Conservation (phyloP, 2,888 invertebrate genomes). For the Stramonita haemastoma region DNA sequence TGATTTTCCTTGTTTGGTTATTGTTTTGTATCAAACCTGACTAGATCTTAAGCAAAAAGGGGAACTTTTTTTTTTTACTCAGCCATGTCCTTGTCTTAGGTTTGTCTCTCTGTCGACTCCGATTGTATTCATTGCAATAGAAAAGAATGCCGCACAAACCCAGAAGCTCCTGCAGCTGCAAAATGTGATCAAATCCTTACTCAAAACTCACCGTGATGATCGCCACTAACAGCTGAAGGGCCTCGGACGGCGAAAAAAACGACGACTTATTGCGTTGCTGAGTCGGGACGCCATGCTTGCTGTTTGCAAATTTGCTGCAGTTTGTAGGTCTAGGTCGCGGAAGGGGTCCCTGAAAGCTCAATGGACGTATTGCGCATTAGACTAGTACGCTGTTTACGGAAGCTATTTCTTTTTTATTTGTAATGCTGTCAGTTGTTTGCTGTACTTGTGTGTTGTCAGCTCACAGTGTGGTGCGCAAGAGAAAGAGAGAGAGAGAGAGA, state of each 20-base stretch:
- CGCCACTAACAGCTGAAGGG: slow-evolving; percentile 49
- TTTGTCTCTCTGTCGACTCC: too few relatives aligned
- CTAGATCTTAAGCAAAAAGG: not conserved
- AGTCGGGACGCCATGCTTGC: slow-evolving; percentile 49
- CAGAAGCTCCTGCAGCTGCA: not conserved
- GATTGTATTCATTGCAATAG: not conserved
- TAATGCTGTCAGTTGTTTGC: too few relatives aligned
- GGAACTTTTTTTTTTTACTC: not conserved
- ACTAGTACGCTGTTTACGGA: too few relatives aligned
- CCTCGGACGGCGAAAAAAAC: slow-evolving; percentile 45
- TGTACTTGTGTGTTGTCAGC: too few relatives aligned
- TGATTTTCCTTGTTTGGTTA: not conserved
- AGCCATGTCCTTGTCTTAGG: not conserved
- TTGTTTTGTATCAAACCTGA: not conserved
- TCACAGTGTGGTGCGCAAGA: too few relatives aligned
- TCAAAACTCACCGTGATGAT: slow-evolving; percentile 30
- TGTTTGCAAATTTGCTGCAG: not conserved
- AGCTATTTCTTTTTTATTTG: too few relatives aligned
- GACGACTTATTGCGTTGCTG: slow-evolving; percentile 82
- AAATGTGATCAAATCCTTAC: not conserved
- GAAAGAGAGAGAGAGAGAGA: too few relatives aligned
- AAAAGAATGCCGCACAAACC: not conserved
- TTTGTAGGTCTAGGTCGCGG: not conserved
- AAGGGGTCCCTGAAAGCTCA: too few relatives aligned
- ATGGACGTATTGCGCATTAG: not conserved